Evolutionary conservation across 2,797 vertebrate genomes (phyloP), one percentile per base, ranked within the genome.

Genomic region (Brachyrhaphis roseni): DNA sequence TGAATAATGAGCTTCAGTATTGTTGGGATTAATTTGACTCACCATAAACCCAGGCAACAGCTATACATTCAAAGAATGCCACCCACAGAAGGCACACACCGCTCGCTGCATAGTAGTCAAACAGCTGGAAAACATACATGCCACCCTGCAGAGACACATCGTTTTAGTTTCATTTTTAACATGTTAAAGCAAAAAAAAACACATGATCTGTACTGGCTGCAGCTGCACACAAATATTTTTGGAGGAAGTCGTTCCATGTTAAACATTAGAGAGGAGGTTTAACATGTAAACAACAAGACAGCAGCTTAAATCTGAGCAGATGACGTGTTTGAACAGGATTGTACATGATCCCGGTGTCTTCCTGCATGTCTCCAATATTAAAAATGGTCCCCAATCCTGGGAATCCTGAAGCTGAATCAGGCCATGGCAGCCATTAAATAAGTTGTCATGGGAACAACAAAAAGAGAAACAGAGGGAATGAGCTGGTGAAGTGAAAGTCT

Each of bases 61-160:
- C 98, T 95, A 99, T 95, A 97, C 98, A 99, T 98, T 99, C 98
- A 98, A 99, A 99, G 97, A 99, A 99, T 97, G 98, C 98, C 94
- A 99, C 98, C 98, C 98, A 99, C 96, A 99, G 95, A 95, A 99
- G 98, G 97, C 98, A 99, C 95, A 99, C 97, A 94, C 98, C 98
- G 91, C 98, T 99, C 91, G 98, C 98, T 98, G 98, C 98, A 97
- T 99, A 99, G 97, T 97, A 99, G 96, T 99, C 98, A 96, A 99
- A 99, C 95, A 99, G 97, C 95, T 99, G 98, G 96, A 99, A 99
- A 94, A 99, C 97, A 94, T 98, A 99, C 98, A 99, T 98, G 97
- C 98, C 98, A 96, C 98, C 98, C 98, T 99, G 95, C 76, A 83
- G 72, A 77, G 39, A 82, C 1, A 87, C 2, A 84, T 11, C 43